phyloP scores from a whole-genome alignment of 2,888 invertebrate genomes.

The Branchellion lobata region DNA sequence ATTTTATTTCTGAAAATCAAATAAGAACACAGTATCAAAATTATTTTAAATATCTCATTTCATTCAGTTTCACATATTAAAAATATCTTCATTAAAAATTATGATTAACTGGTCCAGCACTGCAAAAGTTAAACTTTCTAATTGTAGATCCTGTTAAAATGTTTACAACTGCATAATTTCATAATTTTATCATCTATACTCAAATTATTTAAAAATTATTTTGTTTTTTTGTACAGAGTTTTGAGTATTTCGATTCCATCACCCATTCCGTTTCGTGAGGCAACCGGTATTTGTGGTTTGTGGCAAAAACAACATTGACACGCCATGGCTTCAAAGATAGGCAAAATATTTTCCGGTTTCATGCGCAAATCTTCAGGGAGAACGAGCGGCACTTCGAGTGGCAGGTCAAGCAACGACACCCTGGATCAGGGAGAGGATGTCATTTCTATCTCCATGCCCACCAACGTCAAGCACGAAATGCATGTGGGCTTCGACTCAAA shows the following conservation, averaged over 20 bases:
- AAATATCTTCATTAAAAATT: no score
- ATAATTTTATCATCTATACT: constrained; percentile 1
- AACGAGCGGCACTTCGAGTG: neutral
- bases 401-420: neutral
- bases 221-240: no score
- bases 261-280: no score
- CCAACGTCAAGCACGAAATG: constrained; percentile 98
- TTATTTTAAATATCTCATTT: no score
- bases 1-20: neutral
- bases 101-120: neutral
- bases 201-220: neutral
- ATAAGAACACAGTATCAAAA: neutral
- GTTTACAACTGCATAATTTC: neutral
- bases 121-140: constrained; percentile 24
- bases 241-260: no score
- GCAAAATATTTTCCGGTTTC: constrained; percentile 40
- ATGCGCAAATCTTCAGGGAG: constrained; percentile 7
- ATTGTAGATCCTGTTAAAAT: constrained; percentile 20
- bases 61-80: no score
- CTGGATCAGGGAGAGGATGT: constrained; percentile 1
- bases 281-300: neutral
- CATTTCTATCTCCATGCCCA: constrained; percentile 90
- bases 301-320: neutral
- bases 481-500: constrained; percentile 97
- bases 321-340: constrained; percentile 27